Base-by-base conservation (phyloP, 53 echinoderm and acorn worm species). In the Holothuria leucospilota region DNA sequence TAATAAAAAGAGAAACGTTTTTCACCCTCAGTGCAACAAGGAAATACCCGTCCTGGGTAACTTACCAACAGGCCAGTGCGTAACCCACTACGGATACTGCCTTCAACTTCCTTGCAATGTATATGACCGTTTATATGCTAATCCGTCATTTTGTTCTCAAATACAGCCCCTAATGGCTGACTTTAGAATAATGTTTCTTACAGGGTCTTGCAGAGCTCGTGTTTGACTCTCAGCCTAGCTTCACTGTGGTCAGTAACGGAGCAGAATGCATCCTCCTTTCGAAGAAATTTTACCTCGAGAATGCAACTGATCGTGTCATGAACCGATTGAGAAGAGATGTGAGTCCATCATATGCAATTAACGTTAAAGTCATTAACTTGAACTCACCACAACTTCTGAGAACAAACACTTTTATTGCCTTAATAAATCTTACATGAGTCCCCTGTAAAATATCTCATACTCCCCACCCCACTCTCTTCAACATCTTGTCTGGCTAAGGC, bases 221-320 rank as follows among this genome's bases (percentile, higher is more conserved):
- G 27, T 95, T 93, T 53, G 95, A 91, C 52, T 69, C 86, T 28
- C 95, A 95, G 38, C 95, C 95, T 2, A 95, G 95, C 84, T 95
- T 95, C 68, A 84, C 93, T 0, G 95, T 95, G 5, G 88, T 95
- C 38, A 95, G 95, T 60, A 95, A 95, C 61, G 95, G 95, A 20
- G 95, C 95, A 8, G 95, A 95, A 68, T 95, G 95, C 51, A 95
- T 95, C 38, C 86, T 95, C 18, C 71, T 95, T 5, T 95, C 95
- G 16, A 95, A 95, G 91, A 95, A 93, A 82, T 91, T 95, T 69
- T 95, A 95, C 78, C 69, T 87, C 62, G 95, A 95, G 56, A 89
- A 95, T 53, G 95, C 92, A 29, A 87, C 86, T 26, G 71, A 86
- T 69, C 77, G 53, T 14, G 89, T 93, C 91, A 88, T 95, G 69